These are phyloP conservation scores for Diaphora mendica DNA, from an alignment of 2,888 invertebrate species.

Conservation along the genomic window DNA sequence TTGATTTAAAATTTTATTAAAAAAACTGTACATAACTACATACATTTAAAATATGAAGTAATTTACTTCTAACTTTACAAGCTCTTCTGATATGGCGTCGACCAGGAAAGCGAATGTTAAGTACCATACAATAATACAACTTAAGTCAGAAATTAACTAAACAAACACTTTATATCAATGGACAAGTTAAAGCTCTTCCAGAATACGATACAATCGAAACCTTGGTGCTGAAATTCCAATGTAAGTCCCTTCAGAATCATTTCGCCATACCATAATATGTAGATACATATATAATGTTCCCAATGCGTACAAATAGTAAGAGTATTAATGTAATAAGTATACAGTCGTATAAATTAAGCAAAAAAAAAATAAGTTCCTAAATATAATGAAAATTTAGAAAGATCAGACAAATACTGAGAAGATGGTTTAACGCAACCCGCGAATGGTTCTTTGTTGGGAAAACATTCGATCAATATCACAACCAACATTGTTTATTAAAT, in stretches of 20 bases:
- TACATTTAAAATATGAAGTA: too few relatives aligned
- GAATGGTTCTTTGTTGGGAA: not conserved
- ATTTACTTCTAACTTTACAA: too few relatives aligned
- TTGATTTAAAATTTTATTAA: too few relatives aligned
- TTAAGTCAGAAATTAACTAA: too few relatives aligned
- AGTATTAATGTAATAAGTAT: not conserved
- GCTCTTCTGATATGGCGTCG: not conserved
- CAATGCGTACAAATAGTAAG: not conserved
- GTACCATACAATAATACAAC: not conserved
- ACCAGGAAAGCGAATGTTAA: not conserved
- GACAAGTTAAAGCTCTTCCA: too few relatives aligned
- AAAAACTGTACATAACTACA: too few relatives aligned
- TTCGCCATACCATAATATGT: not conserved
- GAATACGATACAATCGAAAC: too few relatives aligned
- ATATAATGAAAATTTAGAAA: not conserved
- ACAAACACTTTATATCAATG: not conserved
- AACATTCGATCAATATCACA: slow-evolving; percentile 8
- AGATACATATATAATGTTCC: not conserved
- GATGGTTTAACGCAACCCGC: not conserved
- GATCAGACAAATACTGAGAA: not conserved
- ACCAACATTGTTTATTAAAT: slow-evolving; percentile 44
- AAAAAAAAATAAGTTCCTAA: not conserved
- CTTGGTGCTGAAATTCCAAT: too few relatives aligned
- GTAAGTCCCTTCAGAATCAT: not conserved
- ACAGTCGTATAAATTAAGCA: not conserved